Percentiles rank a stretch among this genome's conserved stretches.
These are phyloP conservation scores for Jacana jacana DNA, from an alignment of 2,113 vertebrate species.

Conservation along the genomic window DNA sequence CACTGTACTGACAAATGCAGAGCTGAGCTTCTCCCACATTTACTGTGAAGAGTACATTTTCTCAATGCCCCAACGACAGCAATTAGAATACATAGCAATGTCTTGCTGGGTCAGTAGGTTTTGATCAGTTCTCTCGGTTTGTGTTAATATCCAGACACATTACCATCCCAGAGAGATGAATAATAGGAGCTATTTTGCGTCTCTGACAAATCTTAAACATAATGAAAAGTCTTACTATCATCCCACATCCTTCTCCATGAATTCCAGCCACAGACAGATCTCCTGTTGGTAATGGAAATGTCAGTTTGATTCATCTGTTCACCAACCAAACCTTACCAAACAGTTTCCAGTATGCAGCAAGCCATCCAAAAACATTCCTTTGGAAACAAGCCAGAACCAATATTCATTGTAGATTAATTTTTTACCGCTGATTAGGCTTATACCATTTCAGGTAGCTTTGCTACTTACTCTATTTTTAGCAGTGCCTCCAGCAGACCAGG, in stretches of 20 bases:
- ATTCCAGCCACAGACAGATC: constrained; percentile 14
- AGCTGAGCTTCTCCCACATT: background rate
- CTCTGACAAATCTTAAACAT: constrained; percentile 58
- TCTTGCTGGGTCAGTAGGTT: constrained; percentile 34
- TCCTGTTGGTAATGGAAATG: constrained; percentile 67
- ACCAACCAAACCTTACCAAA: background rate
- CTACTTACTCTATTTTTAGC: constrained; percentile 44
- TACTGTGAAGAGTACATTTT: background rate
- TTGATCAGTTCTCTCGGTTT: constrained; percentile 31
- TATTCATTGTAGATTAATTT: constrained; percentile 2
- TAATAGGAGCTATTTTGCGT: constrained; percentile 43
- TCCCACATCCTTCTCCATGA: constrained; percentile 37
- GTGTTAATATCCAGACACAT: constrained; percentile 23
- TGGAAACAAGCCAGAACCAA: background rate
- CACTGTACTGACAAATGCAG: background rate
- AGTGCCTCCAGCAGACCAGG: background rate
- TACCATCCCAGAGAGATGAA: constrained; percentile 15
- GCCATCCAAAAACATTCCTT: background rate
- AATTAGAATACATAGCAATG: constrained; percentile 5
- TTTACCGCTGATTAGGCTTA: constrained; percentile 20
- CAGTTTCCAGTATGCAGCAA: constrained; percentile 1
- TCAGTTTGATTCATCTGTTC: constrained; percentile 71
- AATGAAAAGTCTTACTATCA: constrained; percentile 39
- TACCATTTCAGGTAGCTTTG: constrained; percentile 10
- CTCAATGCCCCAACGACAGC: background rate